Base-by-base conservation (phyloP, 2,797 vertebrate species). In the Enteromius unitaeniatus region DNA sequence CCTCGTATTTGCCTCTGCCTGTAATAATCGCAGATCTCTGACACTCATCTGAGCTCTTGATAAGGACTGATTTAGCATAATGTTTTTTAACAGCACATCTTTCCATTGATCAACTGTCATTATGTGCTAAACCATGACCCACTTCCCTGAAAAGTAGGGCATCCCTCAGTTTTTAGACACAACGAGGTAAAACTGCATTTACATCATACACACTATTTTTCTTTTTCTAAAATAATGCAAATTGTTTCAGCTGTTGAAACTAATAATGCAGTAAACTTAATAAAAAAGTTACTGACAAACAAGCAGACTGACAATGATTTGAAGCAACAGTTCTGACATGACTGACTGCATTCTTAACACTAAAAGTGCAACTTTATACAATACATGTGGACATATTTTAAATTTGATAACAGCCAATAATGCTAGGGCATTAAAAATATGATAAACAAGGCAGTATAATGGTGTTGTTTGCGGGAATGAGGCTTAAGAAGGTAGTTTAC, bases 71-170 rank as follows among this genome's bases (percentile, higher is more conserved):
- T 86, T 85, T 82, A 53, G 79, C 83, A 68, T 85, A 79, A 85
- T 78, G 69, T 67, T 79, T 68, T 76, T 87, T 82, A 70, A 73
- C 28, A 7, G 77, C 81, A 31, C 76, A 79, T 45, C 55, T 85
- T 58, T 23, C 60, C 60, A 81, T 87, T 87, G 82, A 83, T 88
- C 73, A 75, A 47, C 76, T 53, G 79, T 88, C 89, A 77, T 81
- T 80, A 84, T 78, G 70, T 75, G 83, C 62, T 60, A 75, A 65
- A 58, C 31, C 13, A 69, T 83, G 83, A 83, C 69, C 83, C 79
- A 87, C 70, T 84, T 88, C 78, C 49, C 68, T 85, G 73, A 83
- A 86, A 89, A 86, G 60, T 76, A 85, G 79, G 81, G 28, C 74
- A 83, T 79, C 42, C 58, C 28, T 84, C 67, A 72, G 74, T 65